Percentiles rank a stretch among this genome's conserved stretches.
These are phyloP conservation scores for Anolis sagrei DNA, from an alignment of 2,113 vertebrate genomes.

Conservation along the genomic window DNA sequence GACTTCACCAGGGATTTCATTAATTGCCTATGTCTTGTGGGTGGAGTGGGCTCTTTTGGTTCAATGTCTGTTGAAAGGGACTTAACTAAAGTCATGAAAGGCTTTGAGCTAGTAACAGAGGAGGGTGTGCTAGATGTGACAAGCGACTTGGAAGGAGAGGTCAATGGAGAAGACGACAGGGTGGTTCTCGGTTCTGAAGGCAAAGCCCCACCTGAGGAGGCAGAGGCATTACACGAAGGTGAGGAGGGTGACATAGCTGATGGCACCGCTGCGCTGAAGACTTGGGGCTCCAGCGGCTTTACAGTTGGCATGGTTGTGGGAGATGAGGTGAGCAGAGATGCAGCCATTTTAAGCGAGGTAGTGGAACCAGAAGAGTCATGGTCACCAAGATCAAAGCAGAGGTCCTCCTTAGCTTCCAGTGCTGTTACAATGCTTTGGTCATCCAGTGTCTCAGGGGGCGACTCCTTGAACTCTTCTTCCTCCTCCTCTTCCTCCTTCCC, in stretches of 20 bases:
- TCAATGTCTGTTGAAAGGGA: constrained; percentile 94
- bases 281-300: constrained; percentile 71
- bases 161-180: constrained; percentile 75
- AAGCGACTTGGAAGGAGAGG: constrained; percentile 86
- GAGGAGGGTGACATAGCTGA: constrained; percentile 76
- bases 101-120: constrained; percentile 81
- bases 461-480: constrained; percentile 86
- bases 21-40: constrained; percentile 88
- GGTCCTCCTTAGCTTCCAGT: constrained; percentile 91
- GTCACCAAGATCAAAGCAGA: constrained; percentile 78
- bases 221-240: constrained; percentile 66
- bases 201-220: constrained; percentile 69
- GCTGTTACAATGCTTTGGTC: constrained; percentile 86
- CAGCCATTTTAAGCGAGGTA: constrained; percentile 68
- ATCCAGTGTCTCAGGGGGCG: constrained; percentile 74
- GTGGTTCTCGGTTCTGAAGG: constrained; percentile 80
- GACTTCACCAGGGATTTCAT: constrained; percentile 98
- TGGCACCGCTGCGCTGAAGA: constrained; percentile 77
- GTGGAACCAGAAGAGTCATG: constrained; percentile 68
- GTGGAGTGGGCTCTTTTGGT: constrained; percentile 83
- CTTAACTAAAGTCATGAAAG: constrained; percentile 92
- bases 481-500: constrained; percentile 95
- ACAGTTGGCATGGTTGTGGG: constrained; percentile 68
- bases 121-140: constrained; percentile 73
- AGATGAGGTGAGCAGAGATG: constrained; percentile 56